Percentiles rank a stretch among this genome's conserved stretches.
phyloP scores from a whole-genome alignment of 2,797 vertebrate genomes.

The Catharus ustulatus region DNA sequence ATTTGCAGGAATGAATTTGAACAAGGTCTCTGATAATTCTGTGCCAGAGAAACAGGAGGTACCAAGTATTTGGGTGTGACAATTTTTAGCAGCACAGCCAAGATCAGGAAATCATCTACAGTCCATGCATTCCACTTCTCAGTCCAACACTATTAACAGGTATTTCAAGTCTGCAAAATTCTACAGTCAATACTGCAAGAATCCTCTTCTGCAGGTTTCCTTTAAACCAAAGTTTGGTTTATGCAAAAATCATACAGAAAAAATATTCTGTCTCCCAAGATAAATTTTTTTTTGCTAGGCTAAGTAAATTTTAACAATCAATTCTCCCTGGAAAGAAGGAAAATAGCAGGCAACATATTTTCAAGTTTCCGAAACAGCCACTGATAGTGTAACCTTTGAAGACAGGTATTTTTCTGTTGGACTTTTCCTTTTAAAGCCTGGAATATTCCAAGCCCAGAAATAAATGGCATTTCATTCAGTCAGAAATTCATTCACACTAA shows the following conservation, averaged over 20 bases:
- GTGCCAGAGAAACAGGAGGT: not conserved
- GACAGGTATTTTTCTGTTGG: conserved; percentile 32
- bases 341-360: conserved; percentile 5
- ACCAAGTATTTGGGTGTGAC: not conserved
- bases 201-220: not conserved
- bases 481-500: conserved; percentile 15
- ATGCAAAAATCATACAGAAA: not conserved
- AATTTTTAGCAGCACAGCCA: conserved; percentile 23
- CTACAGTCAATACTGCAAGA: not conserved
- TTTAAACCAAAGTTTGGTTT: not conserved
- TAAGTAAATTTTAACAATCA: conserved; percentile 31
- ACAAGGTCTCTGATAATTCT: conserved; percentile 9
- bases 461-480: not conserved
- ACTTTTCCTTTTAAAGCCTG: not conserved
- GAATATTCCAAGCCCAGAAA: not conserved
- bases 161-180: conserved; percentile 1
- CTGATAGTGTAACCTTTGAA: not conserved
- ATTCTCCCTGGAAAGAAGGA: conserved; percentile 10
- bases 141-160: not conserved
- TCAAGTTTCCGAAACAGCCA: conserved; percentile 4
- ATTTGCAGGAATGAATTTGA: not conserved
- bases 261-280: not conserved
- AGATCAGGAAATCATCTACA: conserved; percentile 5
- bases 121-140: not conserved
- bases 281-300: not conserved